Base-by-base conservation (phyloP, 2,888 invertebrate species). In the Scaptomyza polygonia region DNA sequence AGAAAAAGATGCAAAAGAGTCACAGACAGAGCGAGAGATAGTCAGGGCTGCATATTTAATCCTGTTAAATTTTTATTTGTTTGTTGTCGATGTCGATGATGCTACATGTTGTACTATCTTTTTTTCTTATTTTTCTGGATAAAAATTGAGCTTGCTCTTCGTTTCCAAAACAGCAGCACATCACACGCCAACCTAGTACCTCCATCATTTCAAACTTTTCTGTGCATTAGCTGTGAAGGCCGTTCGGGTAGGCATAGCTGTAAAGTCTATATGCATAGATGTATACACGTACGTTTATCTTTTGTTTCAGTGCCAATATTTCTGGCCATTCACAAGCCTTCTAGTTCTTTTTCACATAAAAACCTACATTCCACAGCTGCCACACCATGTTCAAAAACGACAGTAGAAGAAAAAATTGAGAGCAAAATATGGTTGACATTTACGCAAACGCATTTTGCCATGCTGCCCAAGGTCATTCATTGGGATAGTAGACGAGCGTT, bases 41-140 rank as follows among this genome's bases (percentile, higher is more conserved):
- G 54, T 29, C 55, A 59, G 62, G 66, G 53, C 42, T 82, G 85
- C 85, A 82, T 82, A 82, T 82, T 82, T 79, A 82, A 85, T 82
- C 75, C 79, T 82, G 85, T 82, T 85, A 82, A 85, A 85, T 82
- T 82, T 79, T 79, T 85, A 84, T 81, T 84, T 77, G 82, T 72
- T 78, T 71, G 56, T 55, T 55, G 54, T 49, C 58, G 53, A 30
- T 48, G 39, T 16, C 36, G 1, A 39, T 39, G 14, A 14, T 39
- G 14, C 43, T 47, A 36, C 70, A 56, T 59, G 77, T 44, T 67
- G 55, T 52, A 66, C 85, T 85, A 85, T 75, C 78, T 69, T 75
- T 84, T 14, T 39, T 9, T 36, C 7, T 36, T 14, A 2, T 39
- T 30, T 30, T 30, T 78, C 65, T 72, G 72, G 49, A 79, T 54